Conservation (phyloP, 1,140 invertebrate genomes). For the Cyphomyrmex costatus region DNA sequence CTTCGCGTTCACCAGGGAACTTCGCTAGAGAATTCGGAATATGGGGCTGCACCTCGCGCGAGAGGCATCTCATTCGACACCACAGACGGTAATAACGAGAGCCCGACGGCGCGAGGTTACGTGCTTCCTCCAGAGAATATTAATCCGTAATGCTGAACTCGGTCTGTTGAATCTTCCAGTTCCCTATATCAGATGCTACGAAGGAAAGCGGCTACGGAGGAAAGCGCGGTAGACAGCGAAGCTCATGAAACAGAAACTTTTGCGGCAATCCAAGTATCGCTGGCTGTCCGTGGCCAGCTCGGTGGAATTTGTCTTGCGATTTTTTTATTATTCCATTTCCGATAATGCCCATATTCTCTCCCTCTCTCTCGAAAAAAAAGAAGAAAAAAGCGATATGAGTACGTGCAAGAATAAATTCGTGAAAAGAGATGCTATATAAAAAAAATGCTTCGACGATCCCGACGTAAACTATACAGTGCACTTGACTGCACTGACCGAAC, state of each 20-base stretch:
- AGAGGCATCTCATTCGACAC: slow-evolving; percentile 72
- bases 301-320: neutral
- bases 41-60: slow-evolving; percentile 50
- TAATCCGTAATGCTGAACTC: slow-evolving; percentile 76
- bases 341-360: neutral
- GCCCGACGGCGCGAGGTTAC: slow-evolving; percentile 68
- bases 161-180: slow-evolving; percentile 71
- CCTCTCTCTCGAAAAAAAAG: neutral
- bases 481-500: slow-evolving; percentile 50
- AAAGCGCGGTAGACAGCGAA: neutral
- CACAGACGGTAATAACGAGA: slow-evolving; percentile 75
- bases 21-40: slow-evolving; percentile 57
- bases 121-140: slow-evolving; percentile 74
- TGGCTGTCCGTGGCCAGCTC: neutral
- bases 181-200: slow-evolving; percentile 59
- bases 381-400: neutral
- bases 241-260: slow-evolving; percentile 46
- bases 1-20: slow-evolving; percentile 26
- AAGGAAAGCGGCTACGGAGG: slow-evolving; percentile 31
- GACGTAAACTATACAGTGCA: slow-evolving; percentile 31
- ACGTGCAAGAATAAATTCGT: neutral
- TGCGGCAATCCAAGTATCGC: slow-evolving; percentile 21
- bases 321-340: neutral
- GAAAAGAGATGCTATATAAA: neutral
- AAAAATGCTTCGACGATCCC: neutral